Conservation (phyloP, 2,888 invertebrate genomes). For the Lordiphosa fenestrarum region DNA sequence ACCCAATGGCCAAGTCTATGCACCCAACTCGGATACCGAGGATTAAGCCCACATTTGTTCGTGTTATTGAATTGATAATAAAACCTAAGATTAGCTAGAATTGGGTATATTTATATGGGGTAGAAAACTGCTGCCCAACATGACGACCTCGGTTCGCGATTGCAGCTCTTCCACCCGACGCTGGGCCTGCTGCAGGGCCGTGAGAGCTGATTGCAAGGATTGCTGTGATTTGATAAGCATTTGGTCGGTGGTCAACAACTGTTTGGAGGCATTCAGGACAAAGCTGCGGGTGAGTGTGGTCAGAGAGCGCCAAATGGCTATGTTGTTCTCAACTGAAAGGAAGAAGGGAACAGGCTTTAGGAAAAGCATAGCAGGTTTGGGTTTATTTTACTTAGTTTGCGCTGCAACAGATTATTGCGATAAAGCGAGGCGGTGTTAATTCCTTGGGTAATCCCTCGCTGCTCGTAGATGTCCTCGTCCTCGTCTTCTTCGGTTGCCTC, state of each 20-base stretch:
- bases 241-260: conserved; percentile 76
- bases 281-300: conserved; percentile 66
- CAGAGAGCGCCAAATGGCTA: conserved; percentile 72
- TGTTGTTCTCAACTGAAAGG: conserved; percentile 75
- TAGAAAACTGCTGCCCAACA: conserved; percentile 39
- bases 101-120: conserved; percentile 29
- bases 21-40: conserved; percentile 85
- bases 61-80: conserved; percentile 14
- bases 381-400: conserved; percentile 64
- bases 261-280: conserved; percentile 73
- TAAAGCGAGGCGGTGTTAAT: conserved; percentile 47
- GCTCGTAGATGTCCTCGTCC: conserved; percentile 73
- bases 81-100: conserved; percentile 3
- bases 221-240: conserved; percentile 77
- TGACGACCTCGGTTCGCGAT: conserved; percentile 66
- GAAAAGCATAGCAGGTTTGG: no score
- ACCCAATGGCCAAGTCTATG: conserved; percentile 83
- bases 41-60: conserved; percentile 59
- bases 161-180: conserved; percentile 64
- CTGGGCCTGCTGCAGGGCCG: conserved; percentile 70
- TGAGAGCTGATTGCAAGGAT: conserved; percentile 75
- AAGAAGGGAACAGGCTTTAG: no score
- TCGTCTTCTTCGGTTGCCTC: conserved; percentile 78
- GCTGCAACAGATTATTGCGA: conserved; percentile 64
- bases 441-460: conserved; percentile 24